These are phyloP conservation scores for Acleris literana DNA, from an alignment of 2,888 invertebrate genomes.

Conservation along the genomic window DNA sequence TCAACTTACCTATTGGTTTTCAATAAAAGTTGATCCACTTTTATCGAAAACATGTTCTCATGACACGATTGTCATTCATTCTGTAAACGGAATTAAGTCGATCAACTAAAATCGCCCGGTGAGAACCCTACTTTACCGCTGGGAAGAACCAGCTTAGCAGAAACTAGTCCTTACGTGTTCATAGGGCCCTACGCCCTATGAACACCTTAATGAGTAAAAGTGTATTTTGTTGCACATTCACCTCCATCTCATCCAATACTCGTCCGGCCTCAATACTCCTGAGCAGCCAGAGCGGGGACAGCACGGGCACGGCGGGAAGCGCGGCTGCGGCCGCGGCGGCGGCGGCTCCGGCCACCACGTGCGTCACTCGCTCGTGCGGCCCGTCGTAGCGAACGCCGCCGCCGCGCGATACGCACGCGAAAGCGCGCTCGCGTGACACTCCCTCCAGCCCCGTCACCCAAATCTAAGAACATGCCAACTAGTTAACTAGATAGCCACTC, in stretches of 20 bases:
- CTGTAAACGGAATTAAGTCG: no score
- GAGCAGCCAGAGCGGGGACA: conserved; percentile 89
- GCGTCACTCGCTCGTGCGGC: conserved; percentile 89
- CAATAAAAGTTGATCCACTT: no score
- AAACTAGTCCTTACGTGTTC: no score
- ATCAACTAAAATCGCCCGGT: no score
- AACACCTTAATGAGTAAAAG: no score
- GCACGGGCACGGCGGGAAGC: conserved; percentile 82
- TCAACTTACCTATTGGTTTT: no score
- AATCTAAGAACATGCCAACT: conserved; percentile 51
- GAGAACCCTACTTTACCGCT: no score
- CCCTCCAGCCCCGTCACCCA: conserved; percentile 70
- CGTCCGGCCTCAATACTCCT: conserved; percentile 85
- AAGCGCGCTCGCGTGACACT: conserved; percentile 65
- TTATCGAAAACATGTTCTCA: no score
- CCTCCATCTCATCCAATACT: conserved; percentile 61
- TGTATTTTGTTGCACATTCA: conserved; percentile 38
- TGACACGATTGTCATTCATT: no score
- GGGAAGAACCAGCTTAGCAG: no score
- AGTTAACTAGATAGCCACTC: background rate
- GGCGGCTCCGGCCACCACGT: conserved; percentile 87
- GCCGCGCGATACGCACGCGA: conserved; percentile 79
- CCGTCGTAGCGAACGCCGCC: conserved; percentile 93
- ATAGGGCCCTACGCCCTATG: no score
- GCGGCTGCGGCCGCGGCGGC: conserved; percentile 40